Base-by-base conservation (phyloP, 2,888 invertebrate genomes). In the Cremastobaeus sp. region DNA sequence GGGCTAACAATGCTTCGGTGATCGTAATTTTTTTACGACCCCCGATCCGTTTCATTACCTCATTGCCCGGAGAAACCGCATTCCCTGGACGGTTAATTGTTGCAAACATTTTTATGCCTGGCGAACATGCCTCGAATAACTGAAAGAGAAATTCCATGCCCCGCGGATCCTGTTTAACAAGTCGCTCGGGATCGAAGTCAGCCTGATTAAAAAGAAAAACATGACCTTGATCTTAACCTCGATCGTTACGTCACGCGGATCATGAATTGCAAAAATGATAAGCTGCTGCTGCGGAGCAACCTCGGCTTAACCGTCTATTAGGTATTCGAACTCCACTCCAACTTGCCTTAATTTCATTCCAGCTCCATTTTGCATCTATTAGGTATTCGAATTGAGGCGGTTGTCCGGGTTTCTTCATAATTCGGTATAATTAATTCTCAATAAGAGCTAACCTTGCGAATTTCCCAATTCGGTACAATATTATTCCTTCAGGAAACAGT, bases 211-310 rank as follows among this genome's bases (percentile, higher is more conserved):
- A 52, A 41, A 32, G 15, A 20, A 12, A 15, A 18, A 18, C 32
- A 30, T 25, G 14, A 48, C 48, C 39, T 60, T 60, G 60, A 60
- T 60, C 60, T 60, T 39, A 48, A 48, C 48, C 15, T 11, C 6
- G 5, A 52, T 37, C 14, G 28, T 37, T 25, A 11, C 11, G 17
- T 21, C 52, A 4, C 21, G 9, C 6, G 37, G 15, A 15, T 25
- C 2, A 15, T 9, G 9, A 28, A 15, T 12, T 50, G 35, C 20
- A 30, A 1, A 11, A 17, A 12, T 20, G 2, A n/a, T n/a, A n/a
- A n/a, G n/a, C n/a, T n/a, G n/a, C n/a, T n/a, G n/a, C n/a, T n/a
- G n/a, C n/a, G n/a, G n/a, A n/a, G n/a, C n/a, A n/a, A n/a, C n/a
- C n/a, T n/a, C n/a, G n/a, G n/a, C n/a, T n/a, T n/a, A n/a, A n/a